phyloP scores from a whole-genome alignment of 1,140 invertebrate species.

The Meloidogyne floridensis region DNA sequence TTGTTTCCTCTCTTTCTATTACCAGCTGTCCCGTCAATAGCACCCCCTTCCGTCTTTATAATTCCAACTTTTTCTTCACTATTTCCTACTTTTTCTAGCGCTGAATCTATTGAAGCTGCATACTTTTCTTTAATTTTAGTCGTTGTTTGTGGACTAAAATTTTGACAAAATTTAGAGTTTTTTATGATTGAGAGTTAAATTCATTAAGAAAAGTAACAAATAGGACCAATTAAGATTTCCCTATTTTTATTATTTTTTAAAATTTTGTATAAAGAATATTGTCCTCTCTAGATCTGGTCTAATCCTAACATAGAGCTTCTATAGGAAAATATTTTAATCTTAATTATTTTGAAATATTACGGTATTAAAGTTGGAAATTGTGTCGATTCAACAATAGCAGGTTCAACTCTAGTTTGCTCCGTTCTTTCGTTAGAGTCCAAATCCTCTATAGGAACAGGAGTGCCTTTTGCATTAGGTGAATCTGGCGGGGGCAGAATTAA shows the following conservation, averaged over 20 bases:
- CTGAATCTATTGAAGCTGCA: constrained; percentile 8
- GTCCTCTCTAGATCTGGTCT: no score
- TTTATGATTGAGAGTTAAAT: no score
- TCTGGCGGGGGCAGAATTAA: constrained; percentile 24
- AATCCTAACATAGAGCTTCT: no score
- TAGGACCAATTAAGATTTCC: no score
- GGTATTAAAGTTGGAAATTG: constrained; percentile 21
- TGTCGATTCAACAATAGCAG: neutral
- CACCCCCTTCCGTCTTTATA: neutral
- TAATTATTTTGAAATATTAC: neutral
- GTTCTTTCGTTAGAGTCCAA: neutral
- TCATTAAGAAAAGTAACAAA: no score
- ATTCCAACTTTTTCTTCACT: constrained; percentile 9
- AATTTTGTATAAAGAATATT: no score
- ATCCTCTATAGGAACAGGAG: constrained; percentile 15
- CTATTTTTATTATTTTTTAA: no score
- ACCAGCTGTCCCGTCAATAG: constrained; percentile 18
- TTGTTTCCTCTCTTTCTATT: neutral
- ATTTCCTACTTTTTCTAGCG: constrained; percentile 14
- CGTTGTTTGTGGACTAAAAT: neutral
- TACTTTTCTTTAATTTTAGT: neutral
- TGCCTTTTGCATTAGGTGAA: constrained; percentile 20
- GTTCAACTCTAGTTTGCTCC: neutral
- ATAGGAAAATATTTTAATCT: no score
- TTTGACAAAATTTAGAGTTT: neutral